Evolutionary conservation across 2,888 invertebrate species (phyloP), one percentile per base, ranked within the genome.

Genomic region (Lasioglossum zephyrum): DNA sequence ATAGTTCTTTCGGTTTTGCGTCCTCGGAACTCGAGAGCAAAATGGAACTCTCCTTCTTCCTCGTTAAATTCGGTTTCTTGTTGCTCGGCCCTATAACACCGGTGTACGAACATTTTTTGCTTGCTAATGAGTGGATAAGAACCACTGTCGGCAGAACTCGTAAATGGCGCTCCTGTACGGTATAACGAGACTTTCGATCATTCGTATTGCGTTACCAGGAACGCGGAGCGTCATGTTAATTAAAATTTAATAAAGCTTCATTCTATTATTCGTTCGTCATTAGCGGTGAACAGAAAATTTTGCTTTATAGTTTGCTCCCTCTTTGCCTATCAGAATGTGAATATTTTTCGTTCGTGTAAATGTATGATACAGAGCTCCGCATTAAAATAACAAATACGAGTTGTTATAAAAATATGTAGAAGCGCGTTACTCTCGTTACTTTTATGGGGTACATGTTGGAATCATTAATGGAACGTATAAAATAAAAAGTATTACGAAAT

Each of bases 11-110:
- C 13, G 47, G 49, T 72, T 72, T 72, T 63, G 39, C 39, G 13
- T 22, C 36, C 26, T 26, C 31, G 49, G 47, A 63, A 63, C 63
- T 53, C 31, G 49, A 81, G 49, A 81, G 26, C 26, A n/a, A 77
- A 47, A 31, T 72, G 47, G 77, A 81, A 16, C 49, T 73, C 77
- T 63, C 44, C 47, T 57, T 47, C 9, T 44, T 66, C 36, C 44
- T 31, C 26, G 53, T 57, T 22, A 57, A 44, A 18, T 36, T 69
- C 36, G 53, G 53, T 44, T 49, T 60, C 53, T 18, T 73, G 78
- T 79, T 63, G 31, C 63, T 16, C 63, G 63, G 31, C 16, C 63
- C 63, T 16, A 63, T 63, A 63, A 63, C 31, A 63, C 60, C 41
- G 75, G 39, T n/a, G 4, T n/a, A 60, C 31, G 16, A 13, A 39